phyloP scores from a whole-genome alignment of 2,113 vertebrate genomes.

The Oryzias curvinotus region DNA sequence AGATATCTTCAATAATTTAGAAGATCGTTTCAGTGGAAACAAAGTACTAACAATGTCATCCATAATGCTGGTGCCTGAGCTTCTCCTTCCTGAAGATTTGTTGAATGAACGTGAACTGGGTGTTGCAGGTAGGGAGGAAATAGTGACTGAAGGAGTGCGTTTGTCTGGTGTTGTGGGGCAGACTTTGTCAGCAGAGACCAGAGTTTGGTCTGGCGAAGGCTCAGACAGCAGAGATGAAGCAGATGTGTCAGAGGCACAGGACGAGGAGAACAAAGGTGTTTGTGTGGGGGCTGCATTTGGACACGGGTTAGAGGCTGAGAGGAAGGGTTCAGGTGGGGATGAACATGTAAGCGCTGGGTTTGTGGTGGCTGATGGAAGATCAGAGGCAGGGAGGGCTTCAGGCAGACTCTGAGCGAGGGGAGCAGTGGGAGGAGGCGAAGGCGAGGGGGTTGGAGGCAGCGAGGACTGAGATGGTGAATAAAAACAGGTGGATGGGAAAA shows the following conservation, averaged over 20 bases:
- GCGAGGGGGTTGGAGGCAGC: conserved; percentile 22
- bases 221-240: conserved; percentile 15
- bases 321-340: conserved; percentile 37
- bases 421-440: conserved; percentile 34
- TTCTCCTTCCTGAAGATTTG: conserved; percentile 83
- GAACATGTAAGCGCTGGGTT: conserved; percentile 34
- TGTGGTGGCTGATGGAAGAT: conserved; percentile 63
- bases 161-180: conserved; percentile 22
- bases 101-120: conserved; percentile 61
- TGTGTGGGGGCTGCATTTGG: conserved; percentile 61
- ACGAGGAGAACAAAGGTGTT: conserved; percentile 57
- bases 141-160: conserved; percentile 18
- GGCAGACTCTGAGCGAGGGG: conserved; percentile 43
- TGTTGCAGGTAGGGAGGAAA: conserved; percentile 39
- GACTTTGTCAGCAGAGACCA: conserved; percentile 15
- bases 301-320: conserved; percentile 40
- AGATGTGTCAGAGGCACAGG: conserved; percentile 36
- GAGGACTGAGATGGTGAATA: conserved; percentile 44
- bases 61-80: conserved; percentile 81
- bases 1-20: neutral
- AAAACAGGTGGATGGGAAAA: conserved; percentile 47
- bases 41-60: conserved; percentile 87
- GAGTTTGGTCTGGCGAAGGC: conserved; percentile 17
- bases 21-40: neutral
- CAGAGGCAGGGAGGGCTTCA: conserved; percentile 48